Base-by-base conservation (phyloP, 2,113 vertebrate genomes). In the Syrrhaptes paradoxus region DNA sequence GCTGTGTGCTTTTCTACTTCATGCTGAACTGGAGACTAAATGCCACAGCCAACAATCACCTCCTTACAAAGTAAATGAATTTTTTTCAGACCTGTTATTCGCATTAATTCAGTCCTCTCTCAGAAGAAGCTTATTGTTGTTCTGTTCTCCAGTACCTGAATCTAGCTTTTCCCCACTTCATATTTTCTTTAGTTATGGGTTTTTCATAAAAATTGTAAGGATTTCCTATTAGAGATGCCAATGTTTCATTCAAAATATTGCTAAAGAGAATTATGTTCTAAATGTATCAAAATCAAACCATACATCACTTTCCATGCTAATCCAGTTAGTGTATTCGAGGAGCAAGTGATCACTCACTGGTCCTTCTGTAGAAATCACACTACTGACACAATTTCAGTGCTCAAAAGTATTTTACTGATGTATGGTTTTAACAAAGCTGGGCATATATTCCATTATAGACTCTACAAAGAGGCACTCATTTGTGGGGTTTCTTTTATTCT, bases 321-420 rank as follows among this genome's bases (percentile, higher is more conserved):
- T 78, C 54, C 73, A 57, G 5, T 43, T 75, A 93, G 65, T 38
- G 58, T 90, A 77, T 85, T 88, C 85, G 92, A 95, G 94, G 45
- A 94, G 48, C 77, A 96, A 97, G 48, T 32, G 41, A 95, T 93
- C 90, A 62, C 86, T 95, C 96, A 31, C 70, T 78, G 41, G 13
- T 82, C 84, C 79, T 90, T 88, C 91, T 87, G 62, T 63, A 7
- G 15, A 66, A 72, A 17, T 52, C 76, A 62, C 57, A 51, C 79
- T 94, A 78, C 79, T 93, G 93, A 72, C 86, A 94, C 68, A 67
- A 72, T 28, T 95, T 70, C 45, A 49, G 11, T 34, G 92, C 71
- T 92, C 96, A 97, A 93, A 96, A 89, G 75, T 65, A 95, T 91
- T 78, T 89, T 38, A 68, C 31, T 79, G 55, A 76, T 79, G 79